Evolutionary conservation across 2,797 vertebrate genomes (phyloP), one percentile per base, ranked within the genome.

Genomic region (Cyprinella venusta): DNA sequence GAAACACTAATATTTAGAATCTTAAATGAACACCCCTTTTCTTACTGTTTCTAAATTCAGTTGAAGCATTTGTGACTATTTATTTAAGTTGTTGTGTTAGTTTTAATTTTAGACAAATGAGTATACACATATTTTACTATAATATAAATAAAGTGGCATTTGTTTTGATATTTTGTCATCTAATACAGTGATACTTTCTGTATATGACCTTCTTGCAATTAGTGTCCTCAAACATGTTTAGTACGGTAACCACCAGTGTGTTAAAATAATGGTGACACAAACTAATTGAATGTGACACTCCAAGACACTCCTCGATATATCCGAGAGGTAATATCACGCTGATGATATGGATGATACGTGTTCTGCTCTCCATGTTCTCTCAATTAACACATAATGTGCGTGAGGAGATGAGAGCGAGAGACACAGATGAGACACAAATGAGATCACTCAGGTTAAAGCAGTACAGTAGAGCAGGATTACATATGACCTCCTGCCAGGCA

Each of bases 241-340:
- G 42, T 50, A 15, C 13, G 21, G 67, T 61, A 76, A 75, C 74
- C 56, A 6, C 56, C 30, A 33, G 7, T 45, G 45, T 48, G 75
- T 76, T 64, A 79, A 83, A 52, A 83, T 76, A 72, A 68, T 42
- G 78, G 48, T 84, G 80, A 83, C 54, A 78, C 76, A 56, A 56
- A 71, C 80, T 85, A 80, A 88, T 86, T 75, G 15, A 88, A 87
- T 81, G 64, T 85, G 84, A 85, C 81, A 48, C 59, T 48, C 26
- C 40, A 77, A 63, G 76, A 85, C 10, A 48, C 74, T 76, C 81
- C 48, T 59, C 59, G 45, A 76, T 72, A 38, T 45, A 63, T 67
- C n/a, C 26, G 52, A 48, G 45, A 56, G 69, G 42, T 76, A 82
- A 68, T 76, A 80, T 36, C 24, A 19, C 19, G 15, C 75, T 72